These are phyloP conservation scores for Trachurus trachurus DNA, from an alignment of 2,797 vertebrate species.

Conservation along the genomic window DNA sequence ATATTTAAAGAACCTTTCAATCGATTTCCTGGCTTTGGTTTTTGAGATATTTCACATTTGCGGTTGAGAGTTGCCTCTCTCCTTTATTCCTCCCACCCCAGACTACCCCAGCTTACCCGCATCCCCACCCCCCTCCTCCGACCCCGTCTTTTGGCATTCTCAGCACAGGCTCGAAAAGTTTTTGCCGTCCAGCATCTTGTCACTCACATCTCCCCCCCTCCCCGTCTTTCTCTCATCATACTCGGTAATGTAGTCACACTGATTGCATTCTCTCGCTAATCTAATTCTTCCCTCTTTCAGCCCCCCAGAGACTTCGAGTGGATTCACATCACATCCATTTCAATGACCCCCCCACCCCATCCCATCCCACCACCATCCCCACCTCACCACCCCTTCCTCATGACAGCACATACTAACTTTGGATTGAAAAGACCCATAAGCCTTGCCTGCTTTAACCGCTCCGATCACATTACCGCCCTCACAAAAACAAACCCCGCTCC, in stretches of 20 bases:
- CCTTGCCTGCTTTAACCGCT: constrained; percentile 62
- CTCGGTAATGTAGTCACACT: constrained; percentile 78
- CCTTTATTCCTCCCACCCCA: no score
- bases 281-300: constrained; percentile 76
- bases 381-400: constrained; percentile 26
- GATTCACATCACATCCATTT: constrained; percentile 76
- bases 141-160: constrained; percentile 32
- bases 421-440: constrained; percentile 70
- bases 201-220: constrained; percentile 63
- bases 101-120: no score
- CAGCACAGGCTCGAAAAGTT: constrained; percentile 60
- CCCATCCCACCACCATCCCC: neutral
- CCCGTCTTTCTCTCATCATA: constrained; percentile 61
- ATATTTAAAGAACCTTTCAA: constrained; percentile 65
- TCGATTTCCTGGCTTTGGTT: constrained; percentile 70
- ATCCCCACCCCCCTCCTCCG: neutral
- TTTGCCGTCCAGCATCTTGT: constrained; percentile 69
- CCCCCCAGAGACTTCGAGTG: constrained; percentile 67
- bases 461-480: constrained; percentile 72
- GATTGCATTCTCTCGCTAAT: constrained; percentile 81
- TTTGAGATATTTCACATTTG: constrained; percentile 70
- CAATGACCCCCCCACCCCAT: constrained; percentile 16
- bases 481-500: constrained; percentile 62
- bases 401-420: constrained; percentile 74
- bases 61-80: constrained; percentile 52